Conservation (phyloP, 23 tunicate species). For the Clavelina lepadiformis region DNA sequence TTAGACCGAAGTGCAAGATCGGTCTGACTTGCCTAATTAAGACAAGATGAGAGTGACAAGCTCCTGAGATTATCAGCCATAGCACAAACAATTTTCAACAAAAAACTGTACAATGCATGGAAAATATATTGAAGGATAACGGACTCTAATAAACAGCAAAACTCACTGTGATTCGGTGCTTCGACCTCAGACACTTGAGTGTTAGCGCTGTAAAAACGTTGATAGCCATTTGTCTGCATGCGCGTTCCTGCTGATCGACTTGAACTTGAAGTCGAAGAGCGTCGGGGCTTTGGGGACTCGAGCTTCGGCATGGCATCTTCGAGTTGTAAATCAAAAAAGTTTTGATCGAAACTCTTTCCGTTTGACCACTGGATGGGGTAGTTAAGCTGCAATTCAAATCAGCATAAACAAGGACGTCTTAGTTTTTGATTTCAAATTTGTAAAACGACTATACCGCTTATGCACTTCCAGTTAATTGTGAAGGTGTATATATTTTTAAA, state of each 20-base stretch:
- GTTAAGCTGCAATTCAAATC: conserved; percentile 2
- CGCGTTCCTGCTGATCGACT: not conserved
- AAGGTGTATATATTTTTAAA: no score
- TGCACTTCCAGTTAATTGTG: no score
- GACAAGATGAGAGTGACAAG: no score
- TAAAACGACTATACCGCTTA: no score
- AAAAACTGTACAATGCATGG: no score
- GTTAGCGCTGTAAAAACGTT: conserved; percentile 7
- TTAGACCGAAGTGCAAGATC: no score
- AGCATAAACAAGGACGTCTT: not conserved
- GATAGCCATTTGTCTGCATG: conserved; percentile 7
- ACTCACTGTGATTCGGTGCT: no score
- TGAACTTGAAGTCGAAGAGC: not conserved
- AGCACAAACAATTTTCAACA: no score
- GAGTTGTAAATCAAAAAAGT: not conserved
- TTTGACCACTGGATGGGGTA: conserved; percentile 18
- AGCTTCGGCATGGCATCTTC: conserved; percentile 24
- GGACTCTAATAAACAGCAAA: no score
- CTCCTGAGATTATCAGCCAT: no score
- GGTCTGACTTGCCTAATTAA: no score
- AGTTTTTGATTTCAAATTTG: not conserved
- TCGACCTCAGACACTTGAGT: conserved; percentile 17
- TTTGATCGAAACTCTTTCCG: not conserved
- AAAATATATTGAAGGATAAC: no score
- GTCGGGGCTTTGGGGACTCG: not conserved